These are phyloP conservation scores for Drosophila pullipes DNA, from an alignment of 2,888 invertebrate species.

Conservation along the genomic window DNA sequence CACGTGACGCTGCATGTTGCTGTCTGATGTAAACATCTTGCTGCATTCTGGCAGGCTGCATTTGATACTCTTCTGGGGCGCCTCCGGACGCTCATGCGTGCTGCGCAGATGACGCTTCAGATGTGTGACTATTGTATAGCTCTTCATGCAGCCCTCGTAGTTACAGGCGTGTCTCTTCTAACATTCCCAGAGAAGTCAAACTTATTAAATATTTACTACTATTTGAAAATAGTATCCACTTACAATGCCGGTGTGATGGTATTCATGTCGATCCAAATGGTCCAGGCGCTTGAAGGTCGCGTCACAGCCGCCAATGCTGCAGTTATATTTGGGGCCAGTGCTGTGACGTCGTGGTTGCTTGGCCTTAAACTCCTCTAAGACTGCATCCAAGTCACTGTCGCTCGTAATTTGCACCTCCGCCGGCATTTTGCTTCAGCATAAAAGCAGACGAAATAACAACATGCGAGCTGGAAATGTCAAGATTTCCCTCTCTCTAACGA, in stretches of 20 bases:
- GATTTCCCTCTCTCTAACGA: not conserved
- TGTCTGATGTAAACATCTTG: constrained; percentile 86
- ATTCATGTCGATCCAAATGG: constrained; percentile 87
- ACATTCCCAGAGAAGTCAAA: not conserved
- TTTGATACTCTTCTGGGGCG: constrained; percentile 63
- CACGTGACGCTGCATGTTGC: constrained; percentile 88
- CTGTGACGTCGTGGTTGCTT: constrained; percentile 56
- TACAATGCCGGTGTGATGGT: constrained; percentile 87
- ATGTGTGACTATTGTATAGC: constrained; percentile 88
- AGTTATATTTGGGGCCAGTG: constrained; percentile 84
- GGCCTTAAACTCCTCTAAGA: constrained; percentile 59
- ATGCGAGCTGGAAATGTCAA: constrained; percentile 8
- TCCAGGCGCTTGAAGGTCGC: constrained; percentile 86
- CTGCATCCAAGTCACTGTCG: constrained; percentile 82
- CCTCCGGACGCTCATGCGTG: constrained; percentile 84
- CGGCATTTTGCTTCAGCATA: constrained; percentile 59
- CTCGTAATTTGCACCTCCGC: constrained; percentile 70
- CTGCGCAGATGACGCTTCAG: constrained; percentile 87
- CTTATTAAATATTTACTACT: not conserved
- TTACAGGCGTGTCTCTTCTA: constrained; percentile 88
- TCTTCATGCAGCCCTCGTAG: constrained; percentile 87
- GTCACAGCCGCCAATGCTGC: constrained; percentile 86
- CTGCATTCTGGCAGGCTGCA: constrained; percentile 85
- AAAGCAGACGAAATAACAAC: constrained; percentile 4
- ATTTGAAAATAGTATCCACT: constrained; percentile 52